Evolutionary conservation across 2,113 vertebrate genomes (phyloP).

Genomic region (Nycticebus coucang): DNA sequence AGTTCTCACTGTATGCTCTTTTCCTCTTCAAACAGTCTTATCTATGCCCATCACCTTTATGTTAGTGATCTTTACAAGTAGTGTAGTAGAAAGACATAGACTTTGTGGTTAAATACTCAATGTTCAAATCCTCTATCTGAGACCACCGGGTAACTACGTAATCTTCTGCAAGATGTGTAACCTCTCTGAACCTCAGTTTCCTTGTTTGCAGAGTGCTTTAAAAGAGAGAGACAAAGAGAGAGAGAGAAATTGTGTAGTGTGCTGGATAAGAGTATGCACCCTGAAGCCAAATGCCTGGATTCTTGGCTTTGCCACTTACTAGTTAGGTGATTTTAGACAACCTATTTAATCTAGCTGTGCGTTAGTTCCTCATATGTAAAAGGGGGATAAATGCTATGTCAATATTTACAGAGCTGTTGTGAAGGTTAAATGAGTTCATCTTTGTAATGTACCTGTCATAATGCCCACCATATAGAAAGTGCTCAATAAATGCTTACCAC

Average conservation of each 20-base stretch:
- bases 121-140: not conserved
- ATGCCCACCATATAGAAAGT: not conserved
- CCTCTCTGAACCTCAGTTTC: not conserved
- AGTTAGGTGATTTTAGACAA: constrained; percentile 5
- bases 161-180: not conserved
- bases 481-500: not conserved
- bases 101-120: not conserved
- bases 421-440: not conserved
- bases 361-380: not conserved
- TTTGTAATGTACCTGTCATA: not conserved
- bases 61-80: not conserved
- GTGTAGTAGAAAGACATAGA: not conserved
- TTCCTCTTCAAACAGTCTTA: not conserved
- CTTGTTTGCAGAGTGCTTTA: not conserved
- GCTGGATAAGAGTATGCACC: not conserved
- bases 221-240: not conserved
- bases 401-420: not conserved
- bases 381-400: not conserved
- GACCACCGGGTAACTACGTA: not conserved
- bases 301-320: not conserved
- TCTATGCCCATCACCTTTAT: not conserved
- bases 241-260: not conserved
- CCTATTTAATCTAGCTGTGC: not conserved
- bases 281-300: not conserved
- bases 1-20: not conserved